These are phyloP conservation scores for Battus philenor DNA, from an alignment of 1,140 invertebrate genomes.

Conservation along the genomic window DNA sequence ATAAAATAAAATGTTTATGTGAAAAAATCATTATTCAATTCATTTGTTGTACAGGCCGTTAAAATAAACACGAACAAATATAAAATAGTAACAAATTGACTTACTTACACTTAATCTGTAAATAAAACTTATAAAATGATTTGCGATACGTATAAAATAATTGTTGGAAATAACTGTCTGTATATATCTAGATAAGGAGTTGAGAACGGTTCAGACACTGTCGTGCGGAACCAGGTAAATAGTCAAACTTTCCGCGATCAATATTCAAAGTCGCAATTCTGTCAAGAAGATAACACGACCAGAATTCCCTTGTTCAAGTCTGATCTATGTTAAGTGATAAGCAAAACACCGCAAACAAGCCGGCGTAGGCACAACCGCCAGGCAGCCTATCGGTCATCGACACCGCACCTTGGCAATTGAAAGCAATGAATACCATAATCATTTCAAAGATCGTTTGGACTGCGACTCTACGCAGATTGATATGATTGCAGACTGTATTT, in stretches of 20 bases:
- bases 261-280: conserved; percentile 27
- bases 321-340: conserved; percentile 38
- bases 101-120: too few relatives aligned
- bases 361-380: conserved; percentile 5
- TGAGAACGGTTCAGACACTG: conserved; percentile 4
- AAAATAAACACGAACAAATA: too few relatives aligned
- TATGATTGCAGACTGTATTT: conserved; percentile 12
- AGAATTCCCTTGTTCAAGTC: conserved; percentile 28
- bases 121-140: too few relatives aligned
- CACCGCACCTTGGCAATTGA: conserved; percentile 9
- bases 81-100: too few relatives aligned
- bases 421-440: conserved; percentile 11
- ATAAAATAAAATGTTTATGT: too few relatives aligned
- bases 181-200: too few relatives aligned
- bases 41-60: too few relatives aligned
- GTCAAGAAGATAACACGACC: conserved; percentile 24
- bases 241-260: conserved; percentile 20
- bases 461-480: neutral
- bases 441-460: conserved; percentile 4
- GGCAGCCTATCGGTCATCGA: conserved; percentile 25
- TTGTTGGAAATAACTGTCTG: too few relatives aligned
- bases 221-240: conserved; percentile 6
- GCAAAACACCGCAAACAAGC: conserved; percentile 23
- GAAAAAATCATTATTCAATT: too few relatives aligned
- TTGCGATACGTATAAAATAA: too few relatives aligned